Conservation (phyloP, 2,888 invertebrate genomes). For the Clistopyga incitator region DNA sequence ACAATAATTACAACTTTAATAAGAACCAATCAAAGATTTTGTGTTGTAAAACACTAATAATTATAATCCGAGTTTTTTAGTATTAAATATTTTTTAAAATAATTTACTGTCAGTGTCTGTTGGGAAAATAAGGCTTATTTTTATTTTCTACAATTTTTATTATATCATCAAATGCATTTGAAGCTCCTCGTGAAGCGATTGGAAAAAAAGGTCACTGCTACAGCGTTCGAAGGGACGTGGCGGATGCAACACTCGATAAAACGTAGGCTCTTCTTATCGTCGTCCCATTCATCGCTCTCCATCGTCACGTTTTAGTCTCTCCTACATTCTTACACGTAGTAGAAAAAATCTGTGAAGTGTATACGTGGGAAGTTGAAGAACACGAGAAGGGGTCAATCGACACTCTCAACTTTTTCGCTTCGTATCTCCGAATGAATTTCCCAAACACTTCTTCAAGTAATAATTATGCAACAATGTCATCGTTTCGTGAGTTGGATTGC, state of each 20-base stretch:
- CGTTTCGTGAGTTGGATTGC: neutral
- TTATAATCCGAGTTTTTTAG: neutral
- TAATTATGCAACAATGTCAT: conserved; percentile 6
- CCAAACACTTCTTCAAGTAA: neutral
- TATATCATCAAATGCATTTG: neutral
- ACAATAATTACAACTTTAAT: too few relatives aligned
- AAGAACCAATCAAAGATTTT: too few relatives aligned
- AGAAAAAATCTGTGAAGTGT: conserved; percentile 1
- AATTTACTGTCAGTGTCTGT: too few relatives aligned
- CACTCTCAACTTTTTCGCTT: conserved; percentile 36
- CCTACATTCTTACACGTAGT: conserved; percentile 29
- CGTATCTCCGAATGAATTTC: conserved; percentile 11
- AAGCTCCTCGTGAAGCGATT: neutral
- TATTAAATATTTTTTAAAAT: neutral
- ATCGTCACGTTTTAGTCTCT: conserved; percentile 5
- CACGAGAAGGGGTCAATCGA: conserved; percentile 47
- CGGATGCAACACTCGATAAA: conserved; percentile 56
- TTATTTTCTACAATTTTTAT: neutral
- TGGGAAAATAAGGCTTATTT: neutral
- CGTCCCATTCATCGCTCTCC: conserved; percentile 47
- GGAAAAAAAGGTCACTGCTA: neutral
- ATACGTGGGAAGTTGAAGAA: neutral
- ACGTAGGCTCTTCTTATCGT: conserved; percentile 48
- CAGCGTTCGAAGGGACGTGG: conserved; percentile 23
- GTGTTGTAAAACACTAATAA: neutral